phyloP scores from a whole-genome alignment of 2,113 vertebrate species.

The Quiscalus mexicanus region DNA sequence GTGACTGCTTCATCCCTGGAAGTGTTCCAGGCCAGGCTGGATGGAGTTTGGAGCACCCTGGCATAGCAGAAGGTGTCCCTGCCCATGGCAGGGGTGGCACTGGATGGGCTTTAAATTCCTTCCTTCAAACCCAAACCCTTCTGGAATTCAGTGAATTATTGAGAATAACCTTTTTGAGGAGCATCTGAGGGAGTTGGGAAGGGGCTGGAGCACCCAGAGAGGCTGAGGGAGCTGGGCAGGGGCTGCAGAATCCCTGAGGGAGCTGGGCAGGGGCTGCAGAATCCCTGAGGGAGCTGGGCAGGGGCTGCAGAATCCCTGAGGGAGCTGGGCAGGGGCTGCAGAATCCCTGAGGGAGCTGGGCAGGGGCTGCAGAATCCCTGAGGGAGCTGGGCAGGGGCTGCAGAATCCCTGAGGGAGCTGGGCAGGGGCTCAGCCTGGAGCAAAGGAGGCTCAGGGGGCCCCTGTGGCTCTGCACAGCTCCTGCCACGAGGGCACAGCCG shows the following conservation, averaged over 20 bases:
- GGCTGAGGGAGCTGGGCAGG: not conserved
- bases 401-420: not conserved
- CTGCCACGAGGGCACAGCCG: not conserved
- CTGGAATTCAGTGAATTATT: rapidly evolving
- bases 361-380: not conserved
- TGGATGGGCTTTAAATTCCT: not conserved
- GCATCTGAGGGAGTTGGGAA: not conserved
- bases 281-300: not conserved
- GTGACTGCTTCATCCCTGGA: not conserved
- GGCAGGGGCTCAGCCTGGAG: not conserved
- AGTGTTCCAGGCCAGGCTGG: not conserved
- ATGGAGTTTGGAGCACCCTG: not conserved
- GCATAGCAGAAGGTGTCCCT: rapidly evolving
- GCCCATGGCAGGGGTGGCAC: not conserved
- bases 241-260: not conserved
- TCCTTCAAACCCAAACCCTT: not conserved
- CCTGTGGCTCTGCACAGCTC: not conserved
- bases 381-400: not conserved
- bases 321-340: not conserved
- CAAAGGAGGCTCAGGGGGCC: not conserved
- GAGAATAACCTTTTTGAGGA: not conserved
- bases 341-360: not conserved
- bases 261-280: not conserved
- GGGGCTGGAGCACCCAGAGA: rapidly evolving
- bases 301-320: not conserved